phyloP scores from a whole-genome alignment of 2,888 invertebrate genomes.

The Lasius platythorax region DNA sequence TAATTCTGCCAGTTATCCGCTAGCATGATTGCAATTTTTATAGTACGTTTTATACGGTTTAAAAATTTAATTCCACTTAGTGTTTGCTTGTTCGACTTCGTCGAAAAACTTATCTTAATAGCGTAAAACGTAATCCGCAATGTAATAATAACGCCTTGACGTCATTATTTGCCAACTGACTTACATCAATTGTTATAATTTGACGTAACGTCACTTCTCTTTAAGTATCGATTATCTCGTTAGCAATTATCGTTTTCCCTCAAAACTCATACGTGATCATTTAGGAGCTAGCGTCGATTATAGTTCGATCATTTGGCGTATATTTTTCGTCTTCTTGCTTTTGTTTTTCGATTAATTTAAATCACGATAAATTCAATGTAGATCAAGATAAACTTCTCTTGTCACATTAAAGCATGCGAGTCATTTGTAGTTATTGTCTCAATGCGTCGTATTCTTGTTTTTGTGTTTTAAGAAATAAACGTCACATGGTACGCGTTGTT shows the following conservation, averaged over 20 bases:
- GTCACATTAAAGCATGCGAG: background rate
- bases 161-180: constrained; percentile 51
- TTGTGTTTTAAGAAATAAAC: background rate
- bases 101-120: constrained; percentile 32
- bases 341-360: background rate
- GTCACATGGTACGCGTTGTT: background rate
- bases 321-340: background rate
- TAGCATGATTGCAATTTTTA: constrained; percentile 63
- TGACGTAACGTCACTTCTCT: background rate
- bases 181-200: constrained; percentile 24
- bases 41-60: background rate
- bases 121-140: constrained; percentile 1
- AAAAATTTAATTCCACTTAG: constrained; percentile 1
- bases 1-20: constrained; percentile 66
- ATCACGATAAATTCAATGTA: background rate
- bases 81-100: background rate
- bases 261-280: background rate
- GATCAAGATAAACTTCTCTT: background rate
- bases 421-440: background rate
- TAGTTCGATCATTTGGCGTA: background rate
- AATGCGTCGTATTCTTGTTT: background rate
- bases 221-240: background rate
- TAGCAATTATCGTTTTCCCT: background rate
- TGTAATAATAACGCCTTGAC: constrained; percentile 53
- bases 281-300: background rate